Percentiles rank a stretch among this genome's conserved stretches.
These are phyloP conservation scores for Theodoxus fluviatilis DNA, from an alignment of 2,888 invertebrate genomes.

Conservation along the genomic window DNA sequence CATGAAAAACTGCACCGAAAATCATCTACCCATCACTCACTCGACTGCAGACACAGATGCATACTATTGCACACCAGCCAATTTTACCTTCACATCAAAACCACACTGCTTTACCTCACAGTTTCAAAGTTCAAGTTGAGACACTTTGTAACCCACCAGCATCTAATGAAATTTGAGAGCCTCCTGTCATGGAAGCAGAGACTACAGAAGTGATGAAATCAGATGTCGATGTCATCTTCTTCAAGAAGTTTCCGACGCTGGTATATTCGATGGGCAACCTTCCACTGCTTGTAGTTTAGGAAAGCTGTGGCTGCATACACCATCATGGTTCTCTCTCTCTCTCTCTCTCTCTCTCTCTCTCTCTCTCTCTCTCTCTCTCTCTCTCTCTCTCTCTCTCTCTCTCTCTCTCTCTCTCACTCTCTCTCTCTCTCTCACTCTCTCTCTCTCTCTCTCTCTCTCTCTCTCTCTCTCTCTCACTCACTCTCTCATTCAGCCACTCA, in stretches of 20 bases:
- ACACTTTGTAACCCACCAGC: too few relatives aligned
- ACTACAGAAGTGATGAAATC: too few relatives aligned
- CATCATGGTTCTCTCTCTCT: not conserved
- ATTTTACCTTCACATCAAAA: too few relatives aligned
- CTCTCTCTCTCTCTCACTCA: not conserved
- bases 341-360: not conserved
- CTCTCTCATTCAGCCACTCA: slow-evolving; percentile 4
- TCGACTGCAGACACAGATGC: too few relatives aligned
- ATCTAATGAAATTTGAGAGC: too few relatives aligned
- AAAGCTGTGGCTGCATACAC: slow-evolving; percentile 44
- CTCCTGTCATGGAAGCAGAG: too few relatives aligned
- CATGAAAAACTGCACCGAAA: too few relatives aligned
- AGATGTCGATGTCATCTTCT: slow-evolving; percentile 42
- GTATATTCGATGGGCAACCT: slow-evolving; percentile 39
- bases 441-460: not conserved
- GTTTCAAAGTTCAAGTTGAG: too few relatives aligned
- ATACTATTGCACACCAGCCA: too few relatives aligned
- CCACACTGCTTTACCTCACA: too few relatives aligned
- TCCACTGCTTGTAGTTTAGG: slow-evolving; percentile 47
- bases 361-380: not conserved
- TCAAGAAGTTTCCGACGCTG: slow-evolving; percentile 42
- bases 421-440: slow-evolving; percentile 10
- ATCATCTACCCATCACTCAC: too few relatives aligned
- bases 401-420: not conserved
- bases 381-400: not conserved